Percentiles rank a stretch among this genome's conserved stretches.
Evolutionary conservation across 2,888 invertebrate genomes (phyloP).

Genomic region (Rhogogaster chlorosoma): DNA sequence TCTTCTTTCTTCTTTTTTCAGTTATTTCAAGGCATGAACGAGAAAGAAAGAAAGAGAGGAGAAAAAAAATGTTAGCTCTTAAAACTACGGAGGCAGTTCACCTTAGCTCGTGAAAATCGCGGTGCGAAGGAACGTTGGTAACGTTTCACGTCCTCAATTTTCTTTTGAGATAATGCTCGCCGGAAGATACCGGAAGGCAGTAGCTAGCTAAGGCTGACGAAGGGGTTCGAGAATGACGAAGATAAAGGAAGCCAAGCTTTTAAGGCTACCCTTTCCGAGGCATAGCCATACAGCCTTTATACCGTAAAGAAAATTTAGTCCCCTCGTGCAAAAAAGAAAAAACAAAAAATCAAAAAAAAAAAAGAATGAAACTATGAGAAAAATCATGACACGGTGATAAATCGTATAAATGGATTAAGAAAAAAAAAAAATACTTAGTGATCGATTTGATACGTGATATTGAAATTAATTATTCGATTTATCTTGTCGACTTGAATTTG

Average conservation of each 20-base stretch:
- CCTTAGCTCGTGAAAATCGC: constrained; percentile 7
- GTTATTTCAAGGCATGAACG: background rate
- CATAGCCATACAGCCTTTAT: background rate
- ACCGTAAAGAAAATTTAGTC: constrained; percentile 11
- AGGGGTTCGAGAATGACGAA: constrained; percentile 44
- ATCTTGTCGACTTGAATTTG: too few relatives aligned
- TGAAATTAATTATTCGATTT: too few relatives aligned
- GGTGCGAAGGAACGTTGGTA: background rate
- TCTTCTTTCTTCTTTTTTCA: background rate
- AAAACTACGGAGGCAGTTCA: background rate
- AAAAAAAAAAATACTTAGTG: too few relatives aligned
- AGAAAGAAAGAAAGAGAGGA: too few relatives aligned
- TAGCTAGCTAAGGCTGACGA: constrained; percentile 38
- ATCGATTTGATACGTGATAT: too few relatives aligned
- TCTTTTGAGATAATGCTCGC: constrained; percentile 20
- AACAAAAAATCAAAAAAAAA: background rate
- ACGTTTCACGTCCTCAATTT: constrained; percentile 9
- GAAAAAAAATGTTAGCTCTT: background rate
- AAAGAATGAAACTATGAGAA: too few relatives aligned
- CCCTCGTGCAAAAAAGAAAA: background rate
- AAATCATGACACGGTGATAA: too few relatives aligned
- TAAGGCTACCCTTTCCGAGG: constrained; percentile 38
- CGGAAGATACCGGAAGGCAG: constrained; percentile 30
- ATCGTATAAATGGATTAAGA: too few relatives aligned
- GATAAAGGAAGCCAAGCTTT: constrained; percentile 48